Conservation (phyloP, 2,113 vertebrate genomes). For the Cyanoliseus patagonus region DNA sequence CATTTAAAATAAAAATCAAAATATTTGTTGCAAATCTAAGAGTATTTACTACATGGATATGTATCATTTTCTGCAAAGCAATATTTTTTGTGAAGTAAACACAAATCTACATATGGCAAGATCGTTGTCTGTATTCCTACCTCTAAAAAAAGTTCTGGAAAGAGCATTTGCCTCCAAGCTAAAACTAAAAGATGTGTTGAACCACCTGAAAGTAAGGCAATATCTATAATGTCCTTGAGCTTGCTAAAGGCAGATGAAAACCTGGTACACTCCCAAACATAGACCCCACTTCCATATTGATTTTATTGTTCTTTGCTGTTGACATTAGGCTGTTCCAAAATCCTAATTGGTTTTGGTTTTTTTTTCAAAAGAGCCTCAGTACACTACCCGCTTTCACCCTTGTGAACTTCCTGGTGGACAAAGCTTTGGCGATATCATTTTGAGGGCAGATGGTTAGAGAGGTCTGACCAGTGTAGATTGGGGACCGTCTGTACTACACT, state of each 20-base stretch:
- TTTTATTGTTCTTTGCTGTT: neutral
- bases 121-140: neutral
- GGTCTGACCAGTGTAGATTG: rapidly evolving
- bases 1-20: neutral
- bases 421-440: neutral
- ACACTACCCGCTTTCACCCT: neutral
- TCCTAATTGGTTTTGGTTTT: neutral
- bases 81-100: neutral
- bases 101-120: neutral
- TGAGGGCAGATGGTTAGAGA: neutral
- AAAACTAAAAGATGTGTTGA: neutral
- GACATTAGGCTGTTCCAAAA: neutral
- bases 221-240: neutral
- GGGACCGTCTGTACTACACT: neutral
- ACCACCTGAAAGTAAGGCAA: neutral
- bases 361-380: neutral
- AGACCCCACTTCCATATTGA: neutral
- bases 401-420: neutral
- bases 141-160: neutral
- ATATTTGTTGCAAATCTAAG: neutral
- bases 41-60: neutral
- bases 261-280: neutral
- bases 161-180: neutral
- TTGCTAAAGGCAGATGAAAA: neutral
- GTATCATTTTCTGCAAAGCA: neutral